Evolutionary conservation across 2,797 vertebrate species (phyloP).

Genomic region (Cryptoblepharus egeriae): DNA sequence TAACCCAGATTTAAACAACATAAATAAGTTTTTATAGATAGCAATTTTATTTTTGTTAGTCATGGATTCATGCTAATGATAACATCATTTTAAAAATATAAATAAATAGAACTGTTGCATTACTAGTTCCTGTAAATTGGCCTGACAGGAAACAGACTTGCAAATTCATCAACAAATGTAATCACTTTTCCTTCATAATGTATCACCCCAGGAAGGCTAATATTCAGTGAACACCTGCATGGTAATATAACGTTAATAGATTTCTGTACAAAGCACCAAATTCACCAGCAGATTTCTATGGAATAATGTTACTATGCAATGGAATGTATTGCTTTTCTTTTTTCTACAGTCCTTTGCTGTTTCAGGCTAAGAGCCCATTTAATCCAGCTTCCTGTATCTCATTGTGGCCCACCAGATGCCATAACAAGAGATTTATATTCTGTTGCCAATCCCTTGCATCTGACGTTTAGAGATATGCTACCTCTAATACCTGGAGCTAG

Average conservation of each 20-base stretch:
- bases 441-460: too few relatives aligned
- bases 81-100: not conserved
- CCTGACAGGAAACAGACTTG: not conserved
- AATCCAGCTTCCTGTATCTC: too few relatives aligned
- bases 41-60: constrained; percentile 11
- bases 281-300: not conserved
- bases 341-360: not conserved
- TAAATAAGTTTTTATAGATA: not conserved
- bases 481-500: too few relatives aligned
- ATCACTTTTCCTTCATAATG: constrained; percentile 12
- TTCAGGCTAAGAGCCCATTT: too few relatives aligned
- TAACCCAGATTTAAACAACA: constrained; percentile 14
- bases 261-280: not conserved
- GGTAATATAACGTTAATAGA: not conserved
- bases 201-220: not conserved
- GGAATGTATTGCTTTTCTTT: too few relatives aligned
- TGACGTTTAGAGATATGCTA: too few relatives aligned
- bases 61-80: not conserved
- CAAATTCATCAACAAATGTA: not conserved
- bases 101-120: not conserved
- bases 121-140: not conserved
- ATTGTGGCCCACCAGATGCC: too few relatives aligned
- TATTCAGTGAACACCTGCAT: not conserved
- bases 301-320: rapidly evolving
- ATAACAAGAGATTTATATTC: too few relatives aligned